These are phyloP conservation scores for Phenganax stokvisi DNA, from an alignment of 92 coral and sea anemone genomes.

Conservation along the genomic window DNA sequence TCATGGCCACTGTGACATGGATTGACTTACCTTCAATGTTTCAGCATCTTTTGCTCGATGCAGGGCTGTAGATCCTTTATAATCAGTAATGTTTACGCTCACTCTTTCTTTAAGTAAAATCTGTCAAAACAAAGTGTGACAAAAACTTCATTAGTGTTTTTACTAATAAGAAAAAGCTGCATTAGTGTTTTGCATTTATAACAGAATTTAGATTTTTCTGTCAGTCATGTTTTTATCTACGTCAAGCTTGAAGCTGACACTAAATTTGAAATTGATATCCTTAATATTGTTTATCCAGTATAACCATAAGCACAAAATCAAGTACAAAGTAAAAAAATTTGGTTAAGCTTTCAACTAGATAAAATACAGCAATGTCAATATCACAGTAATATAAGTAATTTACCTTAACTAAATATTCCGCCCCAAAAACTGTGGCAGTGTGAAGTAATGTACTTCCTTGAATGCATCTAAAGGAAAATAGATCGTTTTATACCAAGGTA, in stretches of 20 bases:
- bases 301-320: too few species aligned
- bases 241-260: background rate
- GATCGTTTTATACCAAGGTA: background rate
- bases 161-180: background rate
- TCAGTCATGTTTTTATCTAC: background rate
- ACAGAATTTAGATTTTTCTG: too few species aligned
- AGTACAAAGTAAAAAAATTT: too few species aligned
- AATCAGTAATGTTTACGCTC: conserved; percentile 78
- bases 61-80: conserved; percentile 93
- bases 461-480: conserved; percentile 57
- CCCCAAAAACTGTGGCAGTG: conserved; percentile 91
- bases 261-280: background rate
- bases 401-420: conserved; percentile 73
- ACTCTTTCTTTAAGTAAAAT: conserved; percentile 75
- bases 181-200: background rate
- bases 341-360: too few species aligned
- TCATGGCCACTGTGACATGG: background rate
- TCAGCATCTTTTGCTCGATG: conserved; percentile 87
- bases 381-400: background rate
- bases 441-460: conserved; percentile 93
- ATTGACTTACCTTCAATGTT: conserved; percentile 66
- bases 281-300: too few species aligned
- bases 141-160: background rate
- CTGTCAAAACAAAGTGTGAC: conserved; percentile 38
- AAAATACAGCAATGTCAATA: background rate